Conservation (phyloP, 2,797 vertebrate genomes). For the Dromococcyx pavoninus region DNA sequence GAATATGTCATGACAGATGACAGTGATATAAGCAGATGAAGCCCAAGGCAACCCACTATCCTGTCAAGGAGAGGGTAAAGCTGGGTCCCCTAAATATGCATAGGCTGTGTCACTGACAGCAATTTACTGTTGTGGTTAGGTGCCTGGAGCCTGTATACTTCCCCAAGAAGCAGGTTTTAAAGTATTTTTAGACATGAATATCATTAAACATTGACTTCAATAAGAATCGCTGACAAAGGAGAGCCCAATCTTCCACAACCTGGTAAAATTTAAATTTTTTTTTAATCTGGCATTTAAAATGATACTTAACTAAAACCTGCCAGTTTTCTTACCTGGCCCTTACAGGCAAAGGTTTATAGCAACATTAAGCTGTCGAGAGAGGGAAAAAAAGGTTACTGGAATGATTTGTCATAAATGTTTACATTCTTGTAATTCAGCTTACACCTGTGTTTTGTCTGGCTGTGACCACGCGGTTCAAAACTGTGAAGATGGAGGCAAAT, state of each 20-base stretch:
- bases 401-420: conserved; percentile 11
- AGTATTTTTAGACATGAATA: conserved; percentile 47
- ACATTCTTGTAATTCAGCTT: not conserved
- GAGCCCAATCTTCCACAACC: not conserved
- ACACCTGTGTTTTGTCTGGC: conserved; percentile 5
- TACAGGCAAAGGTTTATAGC: not conserved
- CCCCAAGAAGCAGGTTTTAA: conserved; percentile 23
- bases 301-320: not conserved
- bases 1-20: conserved; percentile 64
- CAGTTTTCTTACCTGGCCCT: not conserved
- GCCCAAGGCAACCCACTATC: conserved; percentile 24
- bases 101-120: conserved; percentile 36
- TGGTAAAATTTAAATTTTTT: not conserved
- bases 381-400: not conserved
- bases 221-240: not conserved
- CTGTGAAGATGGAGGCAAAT: not conserved
- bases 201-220: conserved; percentile 4
- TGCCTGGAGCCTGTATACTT: not conserved
- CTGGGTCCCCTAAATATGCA: conserved; percentile 45
- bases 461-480: not conserved
- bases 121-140: conserved; percentile 54
- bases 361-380: not conserved
- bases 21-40: conserved; percentile 54
- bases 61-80: conserved; percentile 40
- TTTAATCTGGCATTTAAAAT: not conserved